Base-by-base conservation (phyloP, 2,797 vertebrate genomes). In the Crax fasciolata region DNA sequence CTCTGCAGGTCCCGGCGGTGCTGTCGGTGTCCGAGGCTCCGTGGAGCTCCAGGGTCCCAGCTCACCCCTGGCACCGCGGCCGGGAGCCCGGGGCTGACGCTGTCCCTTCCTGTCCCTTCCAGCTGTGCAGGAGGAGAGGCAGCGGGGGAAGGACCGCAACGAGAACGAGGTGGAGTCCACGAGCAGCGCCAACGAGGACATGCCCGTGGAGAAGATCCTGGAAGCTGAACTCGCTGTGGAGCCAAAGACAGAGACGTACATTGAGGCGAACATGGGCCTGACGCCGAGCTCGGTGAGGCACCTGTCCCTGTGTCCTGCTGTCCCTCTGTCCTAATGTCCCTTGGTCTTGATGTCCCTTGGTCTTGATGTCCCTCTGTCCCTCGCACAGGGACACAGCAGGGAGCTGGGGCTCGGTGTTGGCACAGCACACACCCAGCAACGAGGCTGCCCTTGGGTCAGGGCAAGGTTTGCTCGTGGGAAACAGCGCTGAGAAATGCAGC, bases 61-160 rank as follows among this genome's bases (percentile, higher is more conserved):
- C 58, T 67, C 30, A n/a, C 38, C 38, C 2, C 0, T 49, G 44
- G 13, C 65, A 14, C 52, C 0, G 0, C 9, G 44, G 7, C n/a
- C 1, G 3, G 24, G 30, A 41, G 14, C 74, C 49, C 4, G 6
- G 7, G 24, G 11, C 10, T 92, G 86, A 78, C 10, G 0, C 24
- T 67, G 49, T 82, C 79, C 79, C 41, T 23, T 46, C 43, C 3
- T 21, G 11, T 62, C 75, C 2, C 0, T 43, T 97, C 90, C 98
- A 99, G 99, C 99, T 21, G 99, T 99, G 93, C 99, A 99, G 98
- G 99, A 99, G 98, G 99, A 99, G 96, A 98, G 99, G 94, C 99
- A 99, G 97, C 97, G 99, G 90, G 99, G 99, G 43, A 99, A 99
- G 97, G 99, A 99, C n/a, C 98, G 98, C 59, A 99, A 96, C 0